Conservation (phyloP, 2,113 vertebrate genomes). For the Salvator merianae region DNA sequence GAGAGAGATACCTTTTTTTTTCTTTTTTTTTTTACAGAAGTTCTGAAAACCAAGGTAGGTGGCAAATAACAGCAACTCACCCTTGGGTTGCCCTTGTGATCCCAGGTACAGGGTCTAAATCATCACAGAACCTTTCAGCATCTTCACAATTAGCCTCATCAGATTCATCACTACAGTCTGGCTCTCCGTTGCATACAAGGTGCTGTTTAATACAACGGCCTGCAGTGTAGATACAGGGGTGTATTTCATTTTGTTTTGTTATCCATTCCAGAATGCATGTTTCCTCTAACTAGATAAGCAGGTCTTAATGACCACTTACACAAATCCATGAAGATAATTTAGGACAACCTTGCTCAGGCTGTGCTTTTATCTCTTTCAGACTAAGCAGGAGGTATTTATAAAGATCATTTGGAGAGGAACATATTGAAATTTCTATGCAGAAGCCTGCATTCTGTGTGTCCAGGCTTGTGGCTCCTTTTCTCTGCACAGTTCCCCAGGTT, state of each 20-base stretch:
- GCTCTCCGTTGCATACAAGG: constrained; percentile 87
- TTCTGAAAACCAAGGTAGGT: too few relatives aligned
- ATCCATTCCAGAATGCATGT: neutral
- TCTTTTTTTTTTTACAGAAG: too few relatives aligned
- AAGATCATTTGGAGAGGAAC: neutral
- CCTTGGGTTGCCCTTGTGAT: constrained; percentile 76
- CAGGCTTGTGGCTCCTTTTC: neutral
- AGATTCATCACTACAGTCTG: constrained; percentile 82
- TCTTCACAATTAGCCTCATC: constrained; percentile 83
- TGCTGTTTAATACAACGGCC: constrained; percentile 87
- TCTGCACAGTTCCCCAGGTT: neutral
- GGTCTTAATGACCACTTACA: neutral
- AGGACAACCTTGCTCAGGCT: neutral
- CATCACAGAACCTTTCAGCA: constrained; percentile 72
- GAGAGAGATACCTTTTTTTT: too few relatives aligned
- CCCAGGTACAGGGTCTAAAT: constrained; percentile 82
- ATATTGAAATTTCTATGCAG: too few relatives aligned
- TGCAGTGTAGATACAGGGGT: constrained; percentile 53
- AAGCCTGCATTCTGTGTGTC: neutral
- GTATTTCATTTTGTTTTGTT: neutral
- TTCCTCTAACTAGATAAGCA: neutral
- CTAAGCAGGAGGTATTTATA: neutral
- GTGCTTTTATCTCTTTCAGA: neutral
- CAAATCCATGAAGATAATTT: neutral
- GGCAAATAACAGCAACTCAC: constrained; percentile 68